Evolutionary conservation across 2,797 vertebrate species (phyloP).

Genomic region (Spheniscus humboldti): DNA sequence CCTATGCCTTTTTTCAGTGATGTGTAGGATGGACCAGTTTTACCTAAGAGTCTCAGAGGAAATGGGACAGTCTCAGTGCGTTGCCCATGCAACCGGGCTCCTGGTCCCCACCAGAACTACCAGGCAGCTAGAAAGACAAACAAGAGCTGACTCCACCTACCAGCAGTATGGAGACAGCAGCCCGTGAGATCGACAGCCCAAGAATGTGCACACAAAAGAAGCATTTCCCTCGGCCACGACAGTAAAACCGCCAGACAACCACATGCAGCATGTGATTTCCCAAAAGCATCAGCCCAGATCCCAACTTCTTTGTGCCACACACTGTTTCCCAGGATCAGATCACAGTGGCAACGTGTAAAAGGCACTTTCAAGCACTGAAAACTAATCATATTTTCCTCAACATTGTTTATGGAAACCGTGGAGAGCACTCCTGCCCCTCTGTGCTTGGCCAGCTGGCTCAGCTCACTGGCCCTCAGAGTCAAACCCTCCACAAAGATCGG

Average conservation of each 20-base stretch:
- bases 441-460: not conserved
- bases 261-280: constrained; percentile 65
- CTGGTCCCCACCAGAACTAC: not conserved
- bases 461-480: accelerated
- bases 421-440: not conserved
- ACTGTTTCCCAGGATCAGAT: constrained; percentile 42
- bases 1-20: not conserved
- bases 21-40: not conserved
- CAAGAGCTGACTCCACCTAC: constrained; percentile 42
- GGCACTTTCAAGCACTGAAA: not conserved
- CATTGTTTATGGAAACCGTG: not conserved
- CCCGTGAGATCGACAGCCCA: constrained; percentile 36
- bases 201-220: constrained; percentile 56
- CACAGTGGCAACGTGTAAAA: not conserved
- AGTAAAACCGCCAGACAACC: constrained; percentile 61
- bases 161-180: constrained; percentile 51
- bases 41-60: not conserved
- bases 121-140: constrained; percentile 30
- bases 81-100: not conserved
- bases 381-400: constrained; percentile 38
- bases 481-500: accelerated
- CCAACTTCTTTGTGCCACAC: constrained; percentile 18
- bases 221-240: constrained; percentile 48
- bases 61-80: not conserved
- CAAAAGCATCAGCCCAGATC: constrained; percentile 42